phyloP scores from a whole-genome alignment of 64 coral and sea anemone genomes.

The Hydrozoanthus tunicans region DNA sequence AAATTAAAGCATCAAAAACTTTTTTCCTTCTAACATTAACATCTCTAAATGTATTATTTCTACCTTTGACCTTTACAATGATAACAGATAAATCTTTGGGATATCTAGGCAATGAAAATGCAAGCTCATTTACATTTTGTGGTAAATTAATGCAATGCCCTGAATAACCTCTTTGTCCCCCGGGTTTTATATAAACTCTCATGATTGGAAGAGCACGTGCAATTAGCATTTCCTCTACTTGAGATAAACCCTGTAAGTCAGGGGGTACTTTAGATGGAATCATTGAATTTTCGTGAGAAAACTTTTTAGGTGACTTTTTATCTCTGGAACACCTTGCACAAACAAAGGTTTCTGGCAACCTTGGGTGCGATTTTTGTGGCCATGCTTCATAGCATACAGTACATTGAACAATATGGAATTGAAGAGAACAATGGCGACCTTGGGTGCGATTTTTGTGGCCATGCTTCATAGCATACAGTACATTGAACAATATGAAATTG shows the following conservation, averaged over 20 bases:
- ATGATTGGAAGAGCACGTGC: background rate
- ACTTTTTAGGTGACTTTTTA: background rate
- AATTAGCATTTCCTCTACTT: background rate
- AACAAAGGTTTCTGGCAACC: background rate
- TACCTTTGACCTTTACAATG: background rate
- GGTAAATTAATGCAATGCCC: background rate
- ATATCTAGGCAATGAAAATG: background rate
- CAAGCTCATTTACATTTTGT: background rate
- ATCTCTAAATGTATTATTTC: background rate
- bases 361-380: too few relatives aligned
- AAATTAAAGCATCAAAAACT: constrained; percentile 2
- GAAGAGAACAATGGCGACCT: background rate
- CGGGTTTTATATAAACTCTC: constrained; percentile 1
- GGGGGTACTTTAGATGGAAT: background rate
- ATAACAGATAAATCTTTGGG: constrained; percentile 1
- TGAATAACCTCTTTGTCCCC: background rate
- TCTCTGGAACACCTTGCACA: constrained; percentile 1
- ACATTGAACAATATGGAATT: too few relatives aligned
- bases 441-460: background rate
- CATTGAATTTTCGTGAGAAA: background rate
- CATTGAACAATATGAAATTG: background rate
- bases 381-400: too few relatives aligned
- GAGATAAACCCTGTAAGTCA: background rate
- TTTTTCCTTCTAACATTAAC: constrained; percentile 2
- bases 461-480: background rate